Conservation (phyloP, 1,140 invertebrate genomes). For the Rhizoglyphus robini region DNA sequence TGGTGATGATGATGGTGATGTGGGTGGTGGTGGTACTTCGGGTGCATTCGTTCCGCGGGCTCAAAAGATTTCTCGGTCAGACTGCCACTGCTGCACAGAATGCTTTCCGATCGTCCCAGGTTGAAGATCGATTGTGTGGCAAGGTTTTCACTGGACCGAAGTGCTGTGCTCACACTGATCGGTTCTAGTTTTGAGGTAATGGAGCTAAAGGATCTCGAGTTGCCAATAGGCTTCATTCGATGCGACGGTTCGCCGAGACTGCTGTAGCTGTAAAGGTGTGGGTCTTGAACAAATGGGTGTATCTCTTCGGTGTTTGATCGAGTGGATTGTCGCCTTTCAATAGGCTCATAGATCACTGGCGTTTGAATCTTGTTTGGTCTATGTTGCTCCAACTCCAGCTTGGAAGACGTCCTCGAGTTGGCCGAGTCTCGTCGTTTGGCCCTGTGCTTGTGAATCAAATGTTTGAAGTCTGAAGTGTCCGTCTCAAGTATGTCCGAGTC, state of each 20-base stretch:
- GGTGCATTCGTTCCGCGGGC: slow-evolving; percentile 24
- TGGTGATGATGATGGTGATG: slow-evolving; percentile 13
- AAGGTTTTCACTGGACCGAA: not conserved
- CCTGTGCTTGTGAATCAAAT: not conserved
- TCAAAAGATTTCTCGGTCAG: not conserved
- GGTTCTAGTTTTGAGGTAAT: not conserved
- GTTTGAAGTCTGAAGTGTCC: not conserved
- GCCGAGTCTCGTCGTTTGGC: no score
- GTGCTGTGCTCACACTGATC: not conserved
- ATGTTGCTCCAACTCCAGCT: not conserved
- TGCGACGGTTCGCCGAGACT: not conserved
- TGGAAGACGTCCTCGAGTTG: not conserved
- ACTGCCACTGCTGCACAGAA: slow-evolving; percentile 21
- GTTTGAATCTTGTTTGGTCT: not conserved
- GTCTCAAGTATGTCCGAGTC: not conserved
- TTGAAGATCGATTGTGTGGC: not conserved
- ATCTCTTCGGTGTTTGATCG: not conserved
- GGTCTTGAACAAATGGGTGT: no score
- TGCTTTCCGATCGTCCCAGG: slow-evolving; percentile 38
- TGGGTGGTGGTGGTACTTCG: slow-evolving; percentile 30
- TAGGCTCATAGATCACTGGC: not conserved
- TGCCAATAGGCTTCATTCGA: not conserved
- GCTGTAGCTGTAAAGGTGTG: no score
- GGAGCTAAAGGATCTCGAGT: not conserved
- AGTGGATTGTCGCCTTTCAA: not conserved